Percentiles rank a stretch among this genome's conserved stretches.
Conservation (phyloP, 2,113 vertebrate genomes). For the Cisticola juncidis region DNA sequence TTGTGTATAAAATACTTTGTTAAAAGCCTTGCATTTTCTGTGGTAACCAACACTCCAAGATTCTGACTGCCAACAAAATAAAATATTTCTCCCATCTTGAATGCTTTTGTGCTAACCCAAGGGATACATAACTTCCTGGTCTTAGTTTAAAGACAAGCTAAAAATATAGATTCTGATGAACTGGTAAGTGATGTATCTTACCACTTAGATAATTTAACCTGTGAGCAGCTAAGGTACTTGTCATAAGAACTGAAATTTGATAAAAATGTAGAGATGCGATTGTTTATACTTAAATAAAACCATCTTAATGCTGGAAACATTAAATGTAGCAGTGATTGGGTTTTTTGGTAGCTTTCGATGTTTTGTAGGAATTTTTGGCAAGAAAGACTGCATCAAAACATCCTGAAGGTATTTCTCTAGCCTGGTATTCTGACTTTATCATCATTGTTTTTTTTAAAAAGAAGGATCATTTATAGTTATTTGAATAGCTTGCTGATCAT, state of each 20-base stretch:
- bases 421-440: background rate
- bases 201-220: background rate
- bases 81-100: background rate
- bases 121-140: background rate
- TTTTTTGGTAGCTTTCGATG: background rate
- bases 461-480: background rate
- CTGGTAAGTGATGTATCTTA: background rate
- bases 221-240: background rate
- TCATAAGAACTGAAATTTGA: background rate
- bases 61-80: background rate
- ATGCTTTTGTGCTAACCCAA: background rate
- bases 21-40: background rate
- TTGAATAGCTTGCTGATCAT: background rate
- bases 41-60: background rate
- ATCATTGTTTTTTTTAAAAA: background rate
- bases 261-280: background rate
- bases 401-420: background rate
- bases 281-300: background rate
- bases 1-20: background rate
- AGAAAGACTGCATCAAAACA: background rate
- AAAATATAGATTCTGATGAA: background rate
- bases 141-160: background rate
- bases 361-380: background rate
- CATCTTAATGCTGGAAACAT: background rate
- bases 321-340: accelerated